Base-by-base conservation (phyloP, 1,140 invertebrate genomes). In the Drosophila serrata region DNA sequence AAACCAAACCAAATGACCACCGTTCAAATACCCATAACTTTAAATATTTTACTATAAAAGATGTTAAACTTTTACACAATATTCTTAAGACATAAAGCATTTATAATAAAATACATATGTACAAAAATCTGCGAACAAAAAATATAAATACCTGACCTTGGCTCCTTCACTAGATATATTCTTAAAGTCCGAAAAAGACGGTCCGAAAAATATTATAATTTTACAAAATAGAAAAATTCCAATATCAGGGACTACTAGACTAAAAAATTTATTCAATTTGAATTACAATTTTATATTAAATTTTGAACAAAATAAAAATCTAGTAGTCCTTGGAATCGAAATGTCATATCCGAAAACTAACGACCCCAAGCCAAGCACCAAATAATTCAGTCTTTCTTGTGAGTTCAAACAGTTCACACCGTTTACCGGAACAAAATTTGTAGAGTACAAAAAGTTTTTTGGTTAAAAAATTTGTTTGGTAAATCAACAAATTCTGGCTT, bases 391-490 rank as follows among this genome's bases (percentile, higher is more conserved):
- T 72, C 29, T 40, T 13, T 48, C 12, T 33, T 15, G 13, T 19
- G 24, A 37, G 35, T 58, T 58, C 51, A 48, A 40, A 9, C 51
- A 19, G 65, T 72, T 49, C 35, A 58, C 68, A 72, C 19, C 68
- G 42, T 40, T 70, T 29, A 53, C 49, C 49, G 27, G 31, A 40
- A 33, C 51, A 48, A 70, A 72, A 72, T 70, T 72, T 33, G 12
- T 33, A 13, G 9, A 13, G 35, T 29, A 31, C n/a, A 27, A 65
- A 29, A 35, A 51, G 29, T 33, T 33, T 33, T 33, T 33, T 51
- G 48, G 48, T 19, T 31, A 15, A 35, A 35, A 33, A 43, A 31
- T 31, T 17, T 19, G 9, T 49, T 49, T 49, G 46, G 22, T 17
- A 35, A 37, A 37, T 19, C 9, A 13, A 49, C 31, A 49, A 49